Evolutionary conservation across 2,113 vertebrate species (phyloP).

Genomic region (Parotia lawesii): DNA sequence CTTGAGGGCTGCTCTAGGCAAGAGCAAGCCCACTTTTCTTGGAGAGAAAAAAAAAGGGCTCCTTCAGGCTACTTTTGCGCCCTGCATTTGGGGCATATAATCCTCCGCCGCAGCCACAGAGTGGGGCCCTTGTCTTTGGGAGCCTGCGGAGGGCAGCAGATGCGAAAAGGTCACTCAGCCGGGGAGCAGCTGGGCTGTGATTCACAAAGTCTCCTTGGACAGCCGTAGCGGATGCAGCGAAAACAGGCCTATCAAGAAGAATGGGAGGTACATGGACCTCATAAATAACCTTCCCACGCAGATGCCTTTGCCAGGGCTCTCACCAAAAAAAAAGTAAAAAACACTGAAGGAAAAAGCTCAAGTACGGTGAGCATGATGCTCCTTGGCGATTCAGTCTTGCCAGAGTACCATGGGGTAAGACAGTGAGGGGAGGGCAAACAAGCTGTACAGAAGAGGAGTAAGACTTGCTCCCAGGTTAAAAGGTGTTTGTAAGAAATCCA

Average conservation of each 20-base stretch:
- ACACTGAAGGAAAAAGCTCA: neutral
- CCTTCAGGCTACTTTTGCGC: neutral
- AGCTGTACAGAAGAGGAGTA: neutral
- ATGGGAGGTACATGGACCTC: neutral
- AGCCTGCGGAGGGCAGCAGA: fast-evolving
- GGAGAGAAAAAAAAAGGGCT: neutral
- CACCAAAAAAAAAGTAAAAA: neutral
- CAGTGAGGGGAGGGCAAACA: neutral
- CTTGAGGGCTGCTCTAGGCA: neutral
- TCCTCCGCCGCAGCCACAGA: neutral
- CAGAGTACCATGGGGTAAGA: neutral
- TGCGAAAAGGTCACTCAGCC: neutral
- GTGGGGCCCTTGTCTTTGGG: neutral
- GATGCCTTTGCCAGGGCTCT: neutral
- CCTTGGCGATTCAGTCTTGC: neutral
- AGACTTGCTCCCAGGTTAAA: neutral
- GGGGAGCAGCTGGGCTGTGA: neutral
- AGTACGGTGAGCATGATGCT: neutral
- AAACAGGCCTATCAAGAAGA: neutral
- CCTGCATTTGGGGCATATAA: neutral
- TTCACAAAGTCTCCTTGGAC: neutral
- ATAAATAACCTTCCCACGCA: neutral
- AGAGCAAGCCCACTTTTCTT: neutral
- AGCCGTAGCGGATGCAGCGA: fast-evolving
- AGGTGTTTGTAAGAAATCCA: neutral